Conservation (phyloP, 2,797 vertebrate genomes). For the Sparus aurata region DNA sequence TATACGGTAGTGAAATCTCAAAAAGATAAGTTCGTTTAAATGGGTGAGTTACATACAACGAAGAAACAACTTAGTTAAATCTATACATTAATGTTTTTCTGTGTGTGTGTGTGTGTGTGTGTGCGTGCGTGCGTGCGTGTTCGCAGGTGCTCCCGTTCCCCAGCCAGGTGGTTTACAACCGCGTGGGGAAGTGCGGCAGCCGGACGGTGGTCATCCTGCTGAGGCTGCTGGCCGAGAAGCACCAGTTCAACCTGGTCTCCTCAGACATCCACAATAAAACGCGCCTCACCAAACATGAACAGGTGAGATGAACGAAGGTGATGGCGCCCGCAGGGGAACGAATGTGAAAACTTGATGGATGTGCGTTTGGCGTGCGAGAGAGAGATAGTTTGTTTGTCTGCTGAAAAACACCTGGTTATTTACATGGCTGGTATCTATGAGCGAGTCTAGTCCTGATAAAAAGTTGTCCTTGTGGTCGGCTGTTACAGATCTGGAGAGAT, state of each 20-base stretch:
- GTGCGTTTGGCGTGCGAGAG: neutral
- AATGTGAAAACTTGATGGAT: neutral
- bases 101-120: no score
- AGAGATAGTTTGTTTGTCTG: no score
- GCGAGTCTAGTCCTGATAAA: neutral
- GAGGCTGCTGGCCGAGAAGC: conserved; percentile 93
- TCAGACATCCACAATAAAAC: conserved; percentile 99
- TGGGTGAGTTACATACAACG: no score
- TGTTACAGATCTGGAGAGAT: no score
- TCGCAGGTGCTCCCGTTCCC: conserved; percentile 94
- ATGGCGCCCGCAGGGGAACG: no score
- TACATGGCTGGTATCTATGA: neutral
- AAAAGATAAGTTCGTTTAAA: no score
- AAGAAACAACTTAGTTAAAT: neutral
- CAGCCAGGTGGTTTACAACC: conserved; percentile 98
- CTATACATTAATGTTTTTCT: neutral
- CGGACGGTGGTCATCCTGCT: conserved; percentile 96
- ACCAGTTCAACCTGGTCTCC: conserved; percentile 95
- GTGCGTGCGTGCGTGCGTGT: conserved; percentile 23
- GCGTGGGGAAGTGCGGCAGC: conserved; percentile 98
- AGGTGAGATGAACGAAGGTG: conserved; percentile 82
- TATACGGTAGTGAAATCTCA: neutral
- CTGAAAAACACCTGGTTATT: no score
- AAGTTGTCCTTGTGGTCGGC: no score
- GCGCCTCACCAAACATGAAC: conserved; percentile 96